Conservation (phyloP, 2,888 invertebrate genomes). For the Petrophora chlorosata region DNA sequence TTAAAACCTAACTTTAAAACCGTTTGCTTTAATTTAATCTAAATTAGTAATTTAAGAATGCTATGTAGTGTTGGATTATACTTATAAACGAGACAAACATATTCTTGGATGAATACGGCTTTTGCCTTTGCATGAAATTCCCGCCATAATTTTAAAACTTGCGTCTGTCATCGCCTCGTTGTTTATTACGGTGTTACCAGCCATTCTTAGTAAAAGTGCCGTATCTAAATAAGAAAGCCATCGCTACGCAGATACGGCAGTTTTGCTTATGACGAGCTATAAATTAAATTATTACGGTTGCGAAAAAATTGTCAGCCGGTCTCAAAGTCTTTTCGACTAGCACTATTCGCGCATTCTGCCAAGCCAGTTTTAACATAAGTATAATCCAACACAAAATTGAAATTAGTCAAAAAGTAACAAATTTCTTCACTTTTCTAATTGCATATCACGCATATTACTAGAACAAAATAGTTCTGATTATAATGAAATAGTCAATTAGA, state of each 20-base stretch:
- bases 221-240: too few species aligned
- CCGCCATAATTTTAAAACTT: background rate
- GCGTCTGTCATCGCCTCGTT: too few species aligned
- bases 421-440: slow-evolving; percentile 69
- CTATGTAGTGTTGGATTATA: slow-evolving; percentile 67
- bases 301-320: too few species aligned
- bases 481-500: slow-evolving; percentile 69
- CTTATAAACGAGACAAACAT: slow-evolving; percentile 33
- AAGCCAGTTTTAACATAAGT: slow-evolving; percentile 41
- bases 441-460: slow-evolving; percentile 74
- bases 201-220: too few species aligned
- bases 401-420: slow-evolving; percentile 46
- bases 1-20: slow-evolving; percentile 41
- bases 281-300: too few species aligned
- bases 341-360: slow-evolving; percentile 4
- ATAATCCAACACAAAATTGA: slow-evolving; percentile 61
- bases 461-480: slow-evolving; percentile 58
- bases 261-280: too few species aligned
- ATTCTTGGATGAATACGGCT: background rate
- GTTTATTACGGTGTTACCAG: too few species aligned
- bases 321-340: background rate
- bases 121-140: background rate
- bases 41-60: slow-evolving; percentile 60
- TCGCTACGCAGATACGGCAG: too few species aligned
- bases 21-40: slow-evolving; percentile 70